Evolutionary conservation across 2,113 vertebrate genomes (phyloP).

Genomic region (Clarias macrocephalus): DNA sequence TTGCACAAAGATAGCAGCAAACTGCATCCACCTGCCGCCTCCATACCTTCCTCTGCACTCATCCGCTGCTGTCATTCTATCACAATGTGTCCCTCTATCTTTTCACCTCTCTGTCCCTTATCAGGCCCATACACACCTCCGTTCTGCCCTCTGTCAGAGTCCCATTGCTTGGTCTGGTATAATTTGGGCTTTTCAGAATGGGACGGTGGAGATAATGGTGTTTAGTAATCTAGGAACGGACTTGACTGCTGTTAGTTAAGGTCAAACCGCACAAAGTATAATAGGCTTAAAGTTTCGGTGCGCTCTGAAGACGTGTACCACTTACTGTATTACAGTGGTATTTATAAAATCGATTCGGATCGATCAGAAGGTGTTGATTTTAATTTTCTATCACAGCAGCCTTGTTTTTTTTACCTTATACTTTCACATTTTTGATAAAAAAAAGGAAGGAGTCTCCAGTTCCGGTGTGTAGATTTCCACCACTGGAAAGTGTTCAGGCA

Average conservation of each 20-base stretch:
- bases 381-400: neutral
- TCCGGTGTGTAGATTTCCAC: neutral
- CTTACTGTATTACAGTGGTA: neutral
- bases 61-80: slow-evolving; percentile 37
- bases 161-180: slow-evolving; percentile 57
- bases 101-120: slow-evolving; percentile 31
- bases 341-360: neutral
- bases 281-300: slow-evolving; percentile 8
- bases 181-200: slow-evolving; percentile 16
- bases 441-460: neutral
- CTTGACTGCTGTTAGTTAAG: neutral
- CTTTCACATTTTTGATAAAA: too few species aligned
- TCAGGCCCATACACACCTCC: slow-evolving; percentile 48
- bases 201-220: slow-evolving; percentile 25
- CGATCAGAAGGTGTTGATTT: neutral
- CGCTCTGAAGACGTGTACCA: neutral
- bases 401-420: neutral
- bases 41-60: slow-evolving; percentile 14
- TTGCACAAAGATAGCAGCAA: slow-evolving; percentile 36
- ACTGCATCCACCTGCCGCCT: slow-evolving; percentile 38
- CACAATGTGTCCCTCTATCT: slow-evolving; percentile 39
- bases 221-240: slow-evolving; percentile 8
- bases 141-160: slow-evolving; percentile 58
- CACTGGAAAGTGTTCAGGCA: neutral
- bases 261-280: neutral